Percentiles rank a stretch among this genome's conserved stretches.
Conservation (phyloP, 1,140 invertebrate genomes). For the Prorops nasuta region DNA sequence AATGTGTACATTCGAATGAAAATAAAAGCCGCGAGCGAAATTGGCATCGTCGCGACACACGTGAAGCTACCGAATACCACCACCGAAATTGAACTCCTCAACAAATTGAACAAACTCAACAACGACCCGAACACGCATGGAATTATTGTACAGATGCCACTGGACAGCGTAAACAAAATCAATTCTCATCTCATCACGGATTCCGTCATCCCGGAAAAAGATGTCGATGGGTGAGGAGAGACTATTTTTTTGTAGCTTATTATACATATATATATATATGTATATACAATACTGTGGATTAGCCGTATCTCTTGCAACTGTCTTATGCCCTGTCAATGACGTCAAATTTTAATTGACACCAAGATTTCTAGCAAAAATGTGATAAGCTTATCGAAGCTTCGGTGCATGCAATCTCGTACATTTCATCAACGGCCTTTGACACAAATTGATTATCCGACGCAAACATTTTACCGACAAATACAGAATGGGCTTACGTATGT, state of each 20-base stretch:
- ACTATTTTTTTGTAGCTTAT: neutral
- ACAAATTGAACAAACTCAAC: conserved; percentile 77
- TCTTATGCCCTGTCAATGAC: no score
- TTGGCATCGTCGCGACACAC: conserved; percentile 85
- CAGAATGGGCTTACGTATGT: no score
- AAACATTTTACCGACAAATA: no score
- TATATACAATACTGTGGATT: no score
- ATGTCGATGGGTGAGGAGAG: conserved; percentile 85
- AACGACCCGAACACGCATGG: conserved; percentile 84
- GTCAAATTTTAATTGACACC: no score
- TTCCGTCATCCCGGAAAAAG: conserved; percentile 81
- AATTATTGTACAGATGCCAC: conserved; percentile 96
- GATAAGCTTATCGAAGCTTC: no score
- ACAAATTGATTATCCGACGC: no score
- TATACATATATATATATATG: neutral
- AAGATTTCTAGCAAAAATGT: no score
- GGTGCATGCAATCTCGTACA: no score
- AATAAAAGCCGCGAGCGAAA: conserved; percentile 85
- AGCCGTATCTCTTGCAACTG: no score
- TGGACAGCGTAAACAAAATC: conserved; percentile 80
- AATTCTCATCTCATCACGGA: conserved; percentile 87
- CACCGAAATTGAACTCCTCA: conserved; percentile 79
- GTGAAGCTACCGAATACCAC: conserved; percentile 78
- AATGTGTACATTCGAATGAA: conserved; percentile 99
- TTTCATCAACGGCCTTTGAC: no score